phyloP scores from a whole-genome alignment of 2,113 vertebrate species.

The Cheirogaleus medius region DNA sequence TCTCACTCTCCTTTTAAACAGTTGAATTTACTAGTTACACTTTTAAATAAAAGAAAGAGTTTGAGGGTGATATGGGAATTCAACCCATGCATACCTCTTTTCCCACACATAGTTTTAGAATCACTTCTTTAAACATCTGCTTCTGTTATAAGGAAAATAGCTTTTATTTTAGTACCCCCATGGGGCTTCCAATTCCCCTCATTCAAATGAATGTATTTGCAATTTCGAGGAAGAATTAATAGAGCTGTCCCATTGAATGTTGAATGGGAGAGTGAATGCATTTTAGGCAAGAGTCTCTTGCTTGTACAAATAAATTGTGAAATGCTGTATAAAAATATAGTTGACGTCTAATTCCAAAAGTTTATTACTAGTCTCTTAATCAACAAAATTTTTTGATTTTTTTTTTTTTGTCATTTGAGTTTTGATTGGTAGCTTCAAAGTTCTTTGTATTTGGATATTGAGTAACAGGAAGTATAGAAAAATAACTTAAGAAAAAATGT shows the following conservation, averaged over 20 bases:
- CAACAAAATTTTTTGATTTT: neutral
- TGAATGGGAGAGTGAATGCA: neutral
- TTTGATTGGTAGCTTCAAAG: neutral
- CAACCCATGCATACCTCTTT: neutral
- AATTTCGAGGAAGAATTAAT: slow-evolving; percentile 55
- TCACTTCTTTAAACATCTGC: slow-evolving; percentile 63
- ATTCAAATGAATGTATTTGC: slow-evolving; percentile 61
- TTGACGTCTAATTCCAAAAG: neutral
- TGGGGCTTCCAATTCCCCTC: neutral
- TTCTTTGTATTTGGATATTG: neutral
- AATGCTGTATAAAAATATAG: slow-evolving; percentile 21
- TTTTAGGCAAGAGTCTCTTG: neutral
- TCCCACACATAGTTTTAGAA: slow-evolving; percentile 6
- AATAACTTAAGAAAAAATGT: neutral
- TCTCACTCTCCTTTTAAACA: slow-evolving; percentile 44
- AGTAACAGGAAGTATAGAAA: neutral
- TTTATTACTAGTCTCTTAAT: neutral
- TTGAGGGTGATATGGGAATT: neutral
- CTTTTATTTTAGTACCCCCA: slow-evolving; percentile 39
- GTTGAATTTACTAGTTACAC: neutral
- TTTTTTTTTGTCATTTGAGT: neutral
- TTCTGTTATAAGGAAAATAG: slow-evolving; percentile 46
- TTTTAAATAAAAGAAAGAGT: neutral
- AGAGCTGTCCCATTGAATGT: neutral
- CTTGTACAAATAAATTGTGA: neutral